phyloP scores from a whole-genome alignment of 92 coral and sea anemone species.

The Diadumene lineata region DNA sequence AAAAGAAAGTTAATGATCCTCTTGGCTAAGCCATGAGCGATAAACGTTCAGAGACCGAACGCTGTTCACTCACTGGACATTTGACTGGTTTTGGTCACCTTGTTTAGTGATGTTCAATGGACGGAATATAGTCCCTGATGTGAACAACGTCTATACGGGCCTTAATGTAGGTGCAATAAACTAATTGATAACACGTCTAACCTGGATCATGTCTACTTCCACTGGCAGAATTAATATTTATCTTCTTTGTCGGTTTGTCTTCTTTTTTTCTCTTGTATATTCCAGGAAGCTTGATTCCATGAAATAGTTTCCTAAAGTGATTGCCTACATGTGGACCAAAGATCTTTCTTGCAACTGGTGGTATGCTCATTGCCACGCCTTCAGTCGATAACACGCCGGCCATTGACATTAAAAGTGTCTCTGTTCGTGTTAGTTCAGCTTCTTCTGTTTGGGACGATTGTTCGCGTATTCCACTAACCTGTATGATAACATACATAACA shows the following conservation, averaged over 20 bases:
- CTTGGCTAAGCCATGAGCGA: too few relatives aligned
- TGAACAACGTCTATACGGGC: too few relatives aligned
- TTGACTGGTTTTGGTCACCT: too few relatives aligned
- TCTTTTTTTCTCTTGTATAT: slow-evolving; percentile 65
- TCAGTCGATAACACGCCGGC: slow-evolving; percentile 82
- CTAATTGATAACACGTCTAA: slow-evolving; percentile 36
- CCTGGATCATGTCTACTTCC: slow-evolving; percentile 89
- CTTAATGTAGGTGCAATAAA: too few relatives aligned
- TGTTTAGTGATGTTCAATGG: too few relatives aligned
- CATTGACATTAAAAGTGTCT: slow-evolving; percentile 73
- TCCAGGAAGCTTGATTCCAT: slow-evolving; percentile 68
- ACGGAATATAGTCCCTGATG: too few relatives aligned
- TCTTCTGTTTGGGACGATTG: slow-evolving; percentile 65
- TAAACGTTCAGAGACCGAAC: too few relatives aligned
- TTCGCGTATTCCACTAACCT: slow-evolving; percentile 88
- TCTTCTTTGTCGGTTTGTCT: slow-evolving; percentile 46
- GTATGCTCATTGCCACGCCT: slow-evolving; percentile 68
- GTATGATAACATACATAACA: too few relatives aligned
- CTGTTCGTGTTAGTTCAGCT: slow-evolving; percentile 56
- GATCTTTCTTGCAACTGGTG: slow-evolving; percentile 81
- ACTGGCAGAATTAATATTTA: slow-evolving; percentile 43
- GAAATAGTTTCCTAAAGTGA: slow-evolving; percentile 69
- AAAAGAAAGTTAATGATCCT: too few relatives aligned
- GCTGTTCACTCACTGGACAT: too few relatives aligned
- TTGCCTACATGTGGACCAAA: slow-evolving; percentile 89